phyloP scores from a whole-genome alignment of 2,888 invertebrate species.

The Merodon equestris region DNA sequence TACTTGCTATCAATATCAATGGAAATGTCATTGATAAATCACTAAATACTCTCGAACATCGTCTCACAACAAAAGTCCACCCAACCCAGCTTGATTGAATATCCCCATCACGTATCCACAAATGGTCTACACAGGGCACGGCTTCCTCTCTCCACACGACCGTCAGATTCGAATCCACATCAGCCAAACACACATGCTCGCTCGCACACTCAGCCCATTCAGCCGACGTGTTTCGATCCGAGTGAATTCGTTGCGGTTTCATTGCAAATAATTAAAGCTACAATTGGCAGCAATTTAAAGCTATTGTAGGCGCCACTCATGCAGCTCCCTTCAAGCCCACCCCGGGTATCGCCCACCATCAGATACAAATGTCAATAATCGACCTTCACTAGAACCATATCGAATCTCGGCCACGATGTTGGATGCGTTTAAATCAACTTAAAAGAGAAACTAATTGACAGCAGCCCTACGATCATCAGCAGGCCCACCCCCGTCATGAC shows the following conservation, averaged over 20 bases:
- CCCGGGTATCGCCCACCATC: conserved; percentile 5
- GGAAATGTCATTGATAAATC: conserved; percentile 66
- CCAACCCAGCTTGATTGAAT: conserved; percentile 43
- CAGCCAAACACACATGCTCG: conserved; percentile 10
- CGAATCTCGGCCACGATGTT: not conserved
- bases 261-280: conserved; percentile 54
- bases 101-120: conserved; percentile 49
- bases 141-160: not conserved
- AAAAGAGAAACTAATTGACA: conserved; percentile 33
- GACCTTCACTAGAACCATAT: conserved; percentile 35
- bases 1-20: conserved; percentile 33
- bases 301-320: conserved; percentile 50
- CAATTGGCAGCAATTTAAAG: conserved; percentile 53
- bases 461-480: conserved; percentile 34
- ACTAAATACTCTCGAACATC: conserved; percentile 29
- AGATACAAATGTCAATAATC: conserved; percentile 45
- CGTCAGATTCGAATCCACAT: too few species aligned
- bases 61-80: conserved; percentile 37
- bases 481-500: conserved; percentile 50
- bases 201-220: not conserved
- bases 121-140: conserved; percentile 26
- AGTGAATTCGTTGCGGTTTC: conserved; percentile 12
- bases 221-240: too few species aligned
- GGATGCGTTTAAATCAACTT: conserved; percentile 43
- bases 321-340: not conserved